Evolutionary conservation across 2,888 invertebrate species (phyloP).

Genomic region (Protonemura montana): DNA sequence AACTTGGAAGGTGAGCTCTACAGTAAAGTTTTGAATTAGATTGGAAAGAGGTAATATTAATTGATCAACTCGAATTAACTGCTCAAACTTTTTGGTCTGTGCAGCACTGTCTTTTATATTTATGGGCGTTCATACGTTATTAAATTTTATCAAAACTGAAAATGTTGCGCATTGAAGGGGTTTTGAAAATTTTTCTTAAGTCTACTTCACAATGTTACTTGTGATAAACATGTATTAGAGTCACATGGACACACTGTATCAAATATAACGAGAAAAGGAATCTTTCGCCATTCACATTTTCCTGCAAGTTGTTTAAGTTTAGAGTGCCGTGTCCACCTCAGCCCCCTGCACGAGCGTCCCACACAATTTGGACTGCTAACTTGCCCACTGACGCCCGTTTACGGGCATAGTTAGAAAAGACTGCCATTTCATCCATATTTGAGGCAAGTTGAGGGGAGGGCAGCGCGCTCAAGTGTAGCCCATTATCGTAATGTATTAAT

Average conservation of each 20-base stretch:
- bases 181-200: not conserved
- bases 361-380: not conserved
- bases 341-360: not conserved
- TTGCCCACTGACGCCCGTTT: not conserved
- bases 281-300: not conserved
- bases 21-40: not conserved
- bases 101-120: not conserved
- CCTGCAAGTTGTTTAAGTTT: not conserved
- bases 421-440: constrained; percentile 33
- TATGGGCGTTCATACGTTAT: not conserved
- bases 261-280: not conserved
- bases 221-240: not conserved
- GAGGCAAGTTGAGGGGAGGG: not conserved
- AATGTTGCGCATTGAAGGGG: not conserved
- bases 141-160: not conserved
- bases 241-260: not conserved
- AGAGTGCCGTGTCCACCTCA: not conserved
- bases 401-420: not conserved
- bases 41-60: not conserved
- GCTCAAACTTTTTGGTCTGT: not conserved
- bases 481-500: constrained; percentile 47
- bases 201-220: not conserved
- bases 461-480: constrained; percentile 24
- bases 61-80: not conserved
- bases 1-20: not conserved